Evolutionary conservation across 2,888 invertebrate species (phyloP), one percentile per base, ranked within the genome.

Genomic region (Chrysotoxum bicinctum): DNA sequence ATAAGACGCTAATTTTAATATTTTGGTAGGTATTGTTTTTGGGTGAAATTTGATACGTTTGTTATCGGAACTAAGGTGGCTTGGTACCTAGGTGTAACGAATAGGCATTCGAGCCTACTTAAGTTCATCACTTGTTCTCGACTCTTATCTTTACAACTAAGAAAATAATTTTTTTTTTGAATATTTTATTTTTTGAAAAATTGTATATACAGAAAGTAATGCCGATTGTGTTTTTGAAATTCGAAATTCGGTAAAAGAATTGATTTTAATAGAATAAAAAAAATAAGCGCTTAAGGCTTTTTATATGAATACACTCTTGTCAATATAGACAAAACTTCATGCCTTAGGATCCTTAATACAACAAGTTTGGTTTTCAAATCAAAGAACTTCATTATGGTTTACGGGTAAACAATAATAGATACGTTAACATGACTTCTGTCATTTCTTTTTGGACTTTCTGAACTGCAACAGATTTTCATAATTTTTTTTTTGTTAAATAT

Each of bases 61-160:
- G 40, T 82, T 86, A 86, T 86, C 86, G 66, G 86, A 86, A 86
- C 86, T 86, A 86, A 86, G 86, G 72, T 86, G 86, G 86, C 86
- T 86, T 82, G 86, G 77, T 86, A 74, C 78, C 86, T 81, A 81
- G 26, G 82, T 48, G 66, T 78, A 64, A 58, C 21, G 66, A 48
- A 21, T 32, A 70, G 86, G 86, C 78, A 86, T 86, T 86, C 86
- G 86, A 86, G 86, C 86, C 86, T 82, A 86, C 86, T 86, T 86
- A 86, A 86, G 86, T 86, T 86, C 86, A 78, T 82, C 82, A 68
- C 77, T 69, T 32, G 78, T 45, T 16, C n/a, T 70, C 73, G 82
- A 40, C 48, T 82, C 86, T 86, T 86, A 86, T 86, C 85, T 86
- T 69, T 76, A 68, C 16, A 35, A 60, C 35, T 35, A 45, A 32